Evolutionary conservation across 2,888 invertebrate species (phyloP), one percentile per base, ranked within the genome.

Genomic region (Lycophotia porphyrea): DNA sequence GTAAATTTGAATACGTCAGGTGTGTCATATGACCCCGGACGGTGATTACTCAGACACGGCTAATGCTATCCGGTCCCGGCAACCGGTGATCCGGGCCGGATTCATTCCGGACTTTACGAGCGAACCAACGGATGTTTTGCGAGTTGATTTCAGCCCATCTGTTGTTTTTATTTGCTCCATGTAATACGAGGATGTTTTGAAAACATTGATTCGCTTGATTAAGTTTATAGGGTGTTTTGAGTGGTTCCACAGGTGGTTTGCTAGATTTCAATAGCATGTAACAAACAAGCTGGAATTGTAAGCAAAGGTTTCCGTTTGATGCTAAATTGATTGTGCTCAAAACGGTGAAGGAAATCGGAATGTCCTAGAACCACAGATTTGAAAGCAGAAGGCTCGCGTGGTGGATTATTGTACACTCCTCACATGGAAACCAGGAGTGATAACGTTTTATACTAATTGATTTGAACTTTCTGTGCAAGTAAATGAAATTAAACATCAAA

Each of bases 1-100:
- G 72, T 78, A 86, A 90, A 90, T 90, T 88, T 88, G 88, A 86
- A 86, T 85, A 84, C 82, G 82, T 83, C 92, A 90, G 89, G 89
- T 91, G 91, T 79, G 79, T 69, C 71, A 84, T 85, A 91, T 87
- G 84, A 87, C 85, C 86, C 84, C 86, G 86, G 81, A 86, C 80
- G 84, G 86, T 82, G 84, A 87, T 88, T 90, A 88, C 88, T 84
- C 75, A 81, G 78, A 77, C 81, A 78, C 69, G 85, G 81, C 87
- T 90, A 90, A 90, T 89, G 87, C 74, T 81, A 85, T 86, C 85
- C 83, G 82, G 84, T 39, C 39, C 63, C 63, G 64, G 74, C 34
- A 78, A 81, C 85, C 84, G 77, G 81, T 5, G 74, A 84, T 84
- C 85, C 83, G 82, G 87, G 72, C 74, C 84, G 87, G 85, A 88